These are phyloP conservation scores for Haliclystus octoradiatus DNA, from an alignment of 30 jellyfish, hydroid and myxozoan species.

Conservation along the genomic window DNA sequence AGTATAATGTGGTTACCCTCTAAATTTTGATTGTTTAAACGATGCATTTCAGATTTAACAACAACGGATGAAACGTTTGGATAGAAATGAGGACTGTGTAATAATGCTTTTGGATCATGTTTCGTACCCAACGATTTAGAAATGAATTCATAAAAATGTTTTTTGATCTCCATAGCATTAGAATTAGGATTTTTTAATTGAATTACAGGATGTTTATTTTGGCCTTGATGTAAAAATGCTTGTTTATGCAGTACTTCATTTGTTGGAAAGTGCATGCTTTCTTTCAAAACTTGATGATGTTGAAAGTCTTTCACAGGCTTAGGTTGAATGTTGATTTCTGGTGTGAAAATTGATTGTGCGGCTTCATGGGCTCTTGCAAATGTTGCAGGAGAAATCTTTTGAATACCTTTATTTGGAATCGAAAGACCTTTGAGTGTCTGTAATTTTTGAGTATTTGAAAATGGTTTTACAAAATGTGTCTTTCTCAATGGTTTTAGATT, in stretches of 20 bases:
- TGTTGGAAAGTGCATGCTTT: neutral
- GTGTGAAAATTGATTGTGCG: neutral
- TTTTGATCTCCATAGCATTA: neutral
- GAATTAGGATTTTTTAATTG: neutral
- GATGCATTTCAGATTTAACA: neutral
- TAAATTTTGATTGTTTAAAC: neutral
- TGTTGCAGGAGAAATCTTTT: no score
- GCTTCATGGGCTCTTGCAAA: neutral
- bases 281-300: neutral
- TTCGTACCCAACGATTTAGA: neutral
- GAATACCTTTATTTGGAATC: no score
- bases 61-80: neutral
- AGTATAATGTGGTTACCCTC: neutral
- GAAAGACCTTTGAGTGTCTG: no score
- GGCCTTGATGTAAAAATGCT: neutral
- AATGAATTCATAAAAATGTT: neutral
- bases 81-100: neutral
- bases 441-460: no score
- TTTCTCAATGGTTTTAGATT: no score
- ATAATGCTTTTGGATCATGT: no score
- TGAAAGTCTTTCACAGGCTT: neutral
- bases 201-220: neutral
- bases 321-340: neutral
- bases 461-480: no score
- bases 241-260: neutral